These are phyloP conservation scores for Vanessa tameamea DNA, from an alignment of 1,140 invertebrate genomes.

Conservation along the genomic window DNA sequence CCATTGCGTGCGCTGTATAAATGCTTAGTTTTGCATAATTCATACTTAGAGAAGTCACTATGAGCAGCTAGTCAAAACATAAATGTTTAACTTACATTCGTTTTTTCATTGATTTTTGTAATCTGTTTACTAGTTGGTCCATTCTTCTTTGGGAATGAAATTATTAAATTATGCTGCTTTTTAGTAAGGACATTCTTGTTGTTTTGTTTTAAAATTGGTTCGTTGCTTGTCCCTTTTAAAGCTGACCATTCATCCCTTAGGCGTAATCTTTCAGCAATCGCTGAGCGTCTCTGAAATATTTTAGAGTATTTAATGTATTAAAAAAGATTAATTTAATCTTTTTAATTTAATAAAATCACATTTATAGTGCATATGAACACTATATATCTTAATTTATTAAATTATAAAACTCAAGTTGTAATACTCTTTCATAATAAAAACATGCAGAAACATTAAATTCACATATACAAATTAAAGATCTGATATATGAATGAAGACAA, in stretches of 20 bases:
- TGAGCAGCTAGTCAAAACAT: too few species aligned
- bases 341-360: too few species aligned
- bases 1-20: too few species aligned
- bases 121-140: not conserved
- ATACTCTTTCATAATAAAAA: too few species aligned
- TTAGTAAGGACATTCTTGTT: conserved; percentile 9
- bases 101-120: not conserved
- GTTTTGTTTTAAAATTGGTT: not conserved
- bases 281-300: conserved; percentile 63
- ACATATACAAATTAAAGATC: too few species aligned
- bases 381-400: too few species aligned
- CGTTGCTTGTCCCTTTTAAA: conserved; percentile 46
- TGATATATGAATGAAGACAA: too few species aligned
- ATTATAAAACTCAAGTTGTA: too few species aligned
- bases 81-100: not conserved
- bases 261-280: conserved; percentile 63
- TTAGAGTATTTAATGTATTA: not conserved
- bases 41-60: too few species aligned
- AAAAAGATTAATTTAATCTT: not conserved
- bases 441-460: too few species aligned
- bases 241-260: conserved; percentile 67
- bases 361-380: too few species aligned
- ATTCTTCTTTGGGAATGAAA: not conserved
- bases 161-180: conserved; percentile 11
- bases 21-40: too few species aligned